A percentile compares a stretch with the other conserved stretches of the same genome.
Conservation (phyloP, 2,888 invertebrate species). For the Biston betularia region DNA sequence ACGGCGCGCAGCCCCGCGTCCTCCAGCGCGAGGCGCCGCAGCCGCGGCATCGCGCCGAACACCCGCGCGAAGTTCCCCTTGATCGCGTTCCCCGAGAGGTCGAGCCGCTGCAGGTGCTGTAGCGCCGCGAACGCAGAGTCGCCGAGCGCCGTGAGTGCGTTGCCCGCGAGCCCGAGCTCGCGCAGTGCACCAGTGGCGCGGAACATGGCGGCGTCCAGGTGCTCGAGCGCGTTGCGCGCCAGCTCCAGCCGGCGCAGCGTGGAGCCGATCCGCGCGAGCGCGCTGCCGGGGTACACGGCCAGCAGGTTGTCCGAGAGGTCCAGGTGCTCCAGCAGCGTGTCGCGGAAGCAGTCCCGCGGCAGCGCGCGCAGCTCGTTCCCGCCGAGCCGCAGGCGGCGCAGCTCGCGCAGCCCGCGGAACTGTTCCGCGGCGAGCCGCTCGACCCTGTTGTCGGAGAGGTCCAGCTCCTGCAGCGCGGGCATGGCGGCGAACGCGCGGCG, state of each 20-base stretch:
- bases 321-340: conserved; percentile 90
- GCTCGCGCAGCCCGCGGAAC: conserved; percentile 85
- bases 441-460: conserved; percentile 62
- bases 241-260: conserved; percentile 91
- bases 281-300: conserved; percentile 89
- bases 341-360: conserved; percentile 90
- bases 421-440: conserved; percentile 62
- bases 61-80: conserved; percentile 93
- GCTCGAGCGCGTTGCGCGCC: conserved; percentile 91
- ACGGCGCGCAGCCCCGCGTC: conserved; percentile 89
- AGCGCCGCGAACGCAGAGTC: conserved; percentile 93
- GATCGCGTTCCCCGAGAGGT: conserved; percentile 90
- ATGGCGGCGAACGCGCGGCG: conserved; percentile 88
- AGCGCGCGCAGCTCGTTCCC: conserved; percentile 89
- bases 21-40: conserved; percentile 89
- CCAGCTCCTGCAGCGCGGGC: conserved; percentile 60
- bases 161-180: conserved; percentile 90
- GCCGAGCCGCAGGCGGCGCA: conserved; percentile 89
- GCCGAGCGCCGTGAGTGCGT: conserved; percentile 91
- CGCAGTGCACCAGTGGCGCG: conserved; percentile 88
- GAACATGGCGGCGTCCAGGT: conserved; percentile 93
- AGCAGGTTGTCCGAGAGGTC: conserved; percentile 91
- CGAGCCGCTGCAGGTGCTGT: conserved; percentile 89
- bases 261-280: conserved; percentile 90
- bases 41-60: conserved; percentile 91